Percentiles rank a stretch among this genome's conserved stretches.
Conservation (phyloP, 2,888 invertebrate species). For the Spisula solida region DNA sequence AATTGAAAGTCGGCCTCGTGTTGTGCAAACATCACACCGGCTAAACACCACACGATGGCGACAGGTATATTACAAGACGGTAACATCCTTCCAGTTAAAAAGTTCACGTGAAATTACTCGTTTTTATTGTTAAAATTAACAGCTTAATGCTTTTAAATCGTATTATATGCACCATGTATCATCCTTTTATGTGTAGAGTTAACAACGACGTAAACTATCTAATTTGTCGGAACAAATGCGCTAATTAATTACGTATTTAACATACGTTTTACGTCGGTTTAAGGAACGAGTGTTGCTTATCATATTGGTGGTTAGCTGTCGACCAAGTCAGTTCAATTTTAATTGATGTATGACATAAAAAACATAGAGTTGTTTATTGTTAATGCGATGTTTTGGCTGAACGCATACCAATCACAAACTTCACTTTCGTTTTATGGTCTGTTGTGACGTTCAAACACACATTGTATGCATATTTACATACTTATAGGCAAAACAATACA, state of each 20-base stretch:
- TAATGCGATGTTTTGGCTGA: neutral
- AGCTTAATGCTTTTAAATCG: neutral
- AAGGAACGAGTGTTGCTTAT: neutral
- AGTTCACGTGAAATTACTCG: neutral
- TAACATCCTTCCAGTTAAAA: neutral
- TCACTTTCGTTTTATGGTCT: neutral
- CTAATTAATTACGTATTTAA: neutral
- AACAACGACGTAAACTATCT: neutral
- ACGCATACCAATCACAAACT: neutral
- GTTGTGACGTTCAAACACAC: neutral
- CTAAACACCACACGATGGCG: neutral
- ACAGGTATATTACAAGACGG: neutral
- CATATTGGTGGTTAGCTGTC: neutral
- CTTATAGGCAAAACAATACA: neutral
- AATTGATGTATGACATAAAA: constrained; percentile 5
- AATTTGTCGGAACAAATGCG: constrained; percentile 7
- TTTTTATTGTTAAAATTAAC: neutral
- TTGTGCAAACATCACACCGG: constrained; percentile 25
- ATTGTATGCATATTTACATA: neutral
- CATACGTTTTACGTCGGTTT: neutral
- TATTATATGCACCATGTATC: neutral
- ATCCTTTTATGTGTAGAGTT: neutral
- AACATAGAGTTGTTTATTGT: neutral
- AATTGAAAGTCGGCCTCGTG: constrained; percentile 50
- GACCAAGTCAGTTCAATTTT: constrained; percentile 13